A percentile compares a stretch with the other conserved stretches of the same genome.
These are phyloP conservation scores for Hylaea fasciaria DNA, from an alignment of 2,888 invertebrate genomes.

Conservation along the genomic window DNA sequence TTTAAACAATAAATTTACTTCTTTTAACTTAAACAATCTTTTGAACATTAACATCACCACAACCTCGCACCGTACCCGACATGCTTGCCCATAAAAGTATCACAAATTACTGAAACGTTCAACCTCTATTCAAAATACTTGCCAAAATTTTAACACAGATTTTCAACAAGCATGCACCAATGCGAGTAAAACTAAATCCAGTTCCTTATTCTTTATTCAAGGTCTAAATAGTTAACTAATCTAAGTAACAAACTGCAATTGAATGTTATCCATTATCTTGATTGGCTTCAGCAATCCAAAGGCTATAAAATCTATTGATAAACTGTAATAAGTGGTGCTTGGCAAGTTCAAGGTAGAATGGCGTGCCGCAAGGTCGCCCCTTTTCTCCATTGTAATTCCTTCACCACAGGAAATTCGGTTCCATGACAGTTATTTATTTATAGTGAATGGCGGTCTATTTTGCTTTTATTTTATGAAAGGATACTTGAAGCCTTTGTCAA, in stretches of 20 bases:
- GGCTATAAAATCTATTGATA: constrained; percentile 42
- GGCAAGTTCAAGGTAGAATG: constrained; percentile 41
- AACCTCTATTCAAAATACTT: no score
- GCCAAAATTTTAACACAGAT: no score
- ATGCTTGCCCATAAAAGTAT: no score
- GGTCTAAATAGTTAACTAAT: constrained; percentile 26
- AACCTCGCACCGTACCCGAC: no score
- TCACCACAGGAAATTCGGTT: constrained; percentile 24
- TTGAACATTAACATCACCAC: no score
- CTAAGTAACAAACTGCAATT: constrained; percentile 29
- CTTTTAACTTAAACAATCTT: no score
- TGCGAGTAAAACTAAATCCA: neutral
- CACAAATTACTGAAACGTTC: no score
- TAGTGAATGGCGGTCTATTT: constrained; percentile 12
- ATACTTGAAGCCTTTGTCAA: constrained; percentile 1
- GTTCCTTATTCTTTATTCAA: constrained; percentile 6
- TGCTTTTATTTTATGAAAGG: constrained; percentile 21
- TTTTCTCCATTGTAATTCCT: constrained; percentile 31
- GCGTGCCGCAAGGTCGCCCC: constrained; percentile 42
- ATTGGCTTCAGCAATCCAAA: constrained; percentile 33
- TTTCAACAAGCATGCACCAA: no score
- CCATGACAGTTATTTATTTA: constrained; percentile 21
- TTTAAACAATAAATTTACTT: no score
- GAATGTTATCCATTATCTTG: constrained; percentile 32
- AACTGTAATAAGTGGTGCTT: constrained; percentile 33